A percentile compares a stretch with the other conserved stretches of the same genome.
Evolutionary conservation across 2,888 invertebrate species (phyloP).

Genomic region (Drosophila meridionalis): DNA sequence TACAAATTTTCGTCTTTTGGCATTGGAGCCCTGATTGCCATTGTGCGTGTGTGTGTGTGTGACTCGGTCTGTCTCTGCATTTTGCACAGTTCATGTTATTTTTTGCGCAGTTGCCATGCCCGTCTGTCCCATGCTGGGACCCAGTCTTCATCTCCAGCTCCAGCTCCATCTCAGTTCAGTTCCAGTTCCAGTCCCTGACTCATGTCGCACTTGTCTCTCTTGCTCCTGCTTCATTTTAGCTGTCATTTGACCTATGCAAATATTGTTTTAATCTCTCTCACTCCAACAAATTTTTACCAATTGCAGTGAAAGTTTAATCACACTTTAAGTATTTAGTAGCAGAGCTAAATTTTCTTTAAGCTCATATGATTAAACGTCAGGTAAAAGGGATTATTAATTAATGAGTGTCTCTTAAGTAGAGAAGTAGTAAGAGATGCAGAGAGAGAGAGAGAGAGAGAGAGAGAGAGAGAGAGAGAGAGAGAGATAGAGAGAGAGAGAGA

Average conservation of each 20-base stretch:
- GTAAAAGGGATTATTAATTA: background rate
- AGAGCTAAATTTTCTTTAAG: constrained; percentile 10
- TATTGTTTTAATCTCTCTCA: constrained; percentile 69
- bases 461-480: too few species aligned
- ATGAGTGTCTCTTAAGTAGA: background rate
- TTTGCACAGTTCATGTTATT: constrained; percentile 73
- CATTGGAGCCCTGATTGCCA: constrained; percentile 57
- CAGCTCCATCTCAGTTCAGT: background rate
- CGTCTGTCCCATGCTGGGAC: constrained; percentile 63
- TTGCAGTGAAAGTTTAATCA: constrained; percentile 63
- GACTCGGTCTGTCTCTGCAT: constrained; percentile 51
- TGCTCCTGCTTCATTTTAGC: constrained; percentile 54
- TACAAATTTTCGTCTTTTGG: constrained; percentile 71
- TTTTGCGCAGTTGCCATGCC: constrained; percentile 72
- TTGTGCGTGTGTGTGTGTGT: constrained; percentile 39
- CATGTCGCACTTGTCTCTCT: constrained; percentile 41
- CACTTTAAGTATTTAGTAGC: constrained; percentile 24
- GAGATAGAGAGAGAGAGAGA: too few species aligned
- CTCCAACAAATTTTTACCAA: constrained; percentile 39
- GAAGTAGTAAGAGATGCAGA: too few species aligned
- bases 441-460: too few species aligned
- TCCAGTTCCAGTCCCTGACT: constrained; percentile 15
- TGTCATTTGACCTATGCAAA: constrained; percentile 76
- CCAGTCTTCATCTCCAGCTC: constrained; percentile 7
- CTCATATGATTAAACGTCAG: background rate